phyloP scores from a whole-genome alignment of 1,140 invertebrate species.

The Tetramorium simillimum region DNA sequence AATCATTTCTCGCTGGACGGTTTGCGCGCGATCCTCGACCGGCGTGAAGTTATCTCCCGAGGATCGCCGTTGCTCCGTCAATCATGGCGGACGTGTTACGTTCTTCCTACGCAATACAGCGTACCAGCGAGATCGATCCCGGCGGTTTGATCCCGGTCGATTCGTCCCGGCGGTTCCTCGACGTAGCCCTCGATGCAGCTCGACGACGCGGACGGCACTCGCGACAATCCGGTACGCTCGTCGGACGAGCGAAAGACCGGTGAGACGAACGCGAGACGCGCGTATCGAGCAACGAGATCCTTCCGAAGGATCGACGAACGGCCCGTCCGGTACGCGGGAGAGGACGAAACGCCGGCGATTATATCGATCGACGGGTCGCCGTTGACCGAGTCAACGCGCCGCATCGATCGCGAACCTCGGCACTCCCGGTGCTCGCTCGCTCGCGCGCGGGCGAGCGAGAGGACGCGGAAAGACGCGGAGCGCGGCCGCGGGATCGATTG shows the following conservation, averaged over 20 bases:
- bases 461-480: too few relatives aligned
- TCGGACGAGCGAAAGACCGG: neutral
- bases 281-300: neutral
- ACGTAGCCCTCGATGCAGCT: neutral
- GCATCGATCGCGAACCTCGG: neutral
- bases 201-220: neutral
- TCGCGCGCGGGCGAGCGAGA: neutral
- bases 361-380: neutral
- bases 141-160: neutral
- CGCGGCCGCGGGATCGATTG: neutral
- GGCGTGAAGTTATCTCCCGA: neutral
- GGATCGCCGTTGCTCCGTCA: neutral
- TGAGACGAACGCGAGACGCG: neutral
- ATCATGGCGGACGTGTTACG: neutral
- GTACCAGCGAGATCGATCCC: too few relatives aligned
- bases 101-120: too few relatives aligned
- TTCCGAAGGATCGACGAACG: neutral
- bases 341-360: neutral
- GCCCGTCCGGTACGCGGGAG: neutral
- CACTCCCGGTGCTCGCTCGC: neutral
- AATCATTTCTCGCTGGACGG: too few relatives aligned
- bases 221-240: too few relatives aligned
- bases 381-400: neutral
- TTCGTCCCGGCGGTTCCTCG: neutral
- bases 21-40: neutral